Evolutionary conservation across 1,140 invertebrate genomes (phyloP).

Genomic region (Oncopodura yosiiana): DNA sequence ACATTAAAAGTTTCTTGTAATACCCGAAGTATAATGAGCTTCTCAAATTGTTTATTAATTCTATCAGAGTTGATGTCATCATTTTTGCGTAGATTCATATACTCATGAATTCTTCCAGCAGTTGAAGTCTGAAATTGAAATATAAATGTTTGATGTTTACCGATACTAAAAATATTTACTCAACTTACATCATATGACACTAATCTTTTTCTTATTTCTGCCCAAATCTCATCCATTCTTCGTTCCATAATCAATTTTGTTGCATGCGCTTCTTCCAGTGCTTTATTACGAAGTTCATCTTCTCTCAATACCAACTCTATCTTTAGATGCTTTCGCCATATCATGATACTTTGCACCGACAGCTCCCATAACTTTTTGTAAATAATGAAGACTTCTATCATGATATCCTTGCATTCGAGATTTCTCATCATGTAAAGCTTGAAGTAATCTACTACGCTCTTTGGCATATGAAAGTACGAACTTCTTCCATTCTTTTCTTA

Average conservation of each 20-base stretch:
- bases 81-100: constrained; percentile 7
- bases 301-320: constrained; percentile 17
- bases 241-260: constrained; percentile 17
- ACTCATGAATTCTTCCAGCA: constrained; percentile 5
- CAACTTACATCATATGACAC: constrained; percentile 21
- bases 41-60: constrained; percentile 21
- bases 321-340: constrained; percentile 8
- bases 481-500: constrained; percentile 19
- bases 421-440: constrained; percentile 13
- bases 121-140: not conserved
- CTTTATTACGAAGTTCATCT: constrained; percentile 27
- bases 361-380: constrained; percentile 6
- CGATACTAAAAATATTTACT: not conserved
- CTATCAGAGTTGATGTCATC: constrained; percentile 8
- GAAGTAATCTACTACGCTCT: constrained; percentile 4
- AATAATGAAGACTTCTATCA: constrained; percentile 14
- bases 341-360: constrained; percentile 6
- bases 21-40: constrained; percentile 9
- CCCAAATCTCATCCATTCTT: constrained; percentile 16
- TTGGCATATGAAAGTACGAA: constrained; percentile 7
- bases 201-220: constrained; percentile 14
- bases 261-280: constrained; percentile 18
- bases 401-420: constrained; percentile 22
- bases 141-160: not conserved
- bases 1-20: not conserved